Evolutionary conservation across 35 echinoderm and acorn worm genomes (phyloP), one percentile per base, ranked within the genome.

Genomic region (Ophioderma brevispina): DNA sequence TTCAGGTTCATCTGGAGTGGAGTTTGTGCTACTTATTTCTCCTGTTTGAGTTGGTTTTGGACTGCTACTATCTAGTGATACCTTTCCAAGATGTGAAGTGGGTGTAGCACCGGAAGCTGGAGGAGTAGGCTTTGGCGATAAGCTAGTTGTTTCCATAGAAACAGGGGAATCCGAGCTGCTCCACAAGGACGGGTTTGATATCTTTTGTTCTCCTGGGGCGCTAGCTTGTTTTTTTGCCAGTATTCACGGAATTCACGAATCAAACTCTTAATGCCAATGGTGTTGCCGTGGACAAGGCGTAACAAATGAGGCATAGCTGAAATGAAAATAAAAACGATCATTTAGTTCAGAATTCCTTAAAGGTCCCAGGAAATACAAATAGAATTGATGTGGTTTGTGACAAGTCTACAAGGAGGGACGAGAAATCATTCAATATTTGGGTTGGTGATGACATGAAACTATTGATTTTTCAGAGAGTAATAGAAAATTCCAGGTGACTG

Each of bases 231-330:
- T n/a, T n/a, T n/a, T 78, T 86, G 89, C 97, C 97, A 99, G 77
- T 79, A 95, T 33, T 95, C 97, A 21, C 94, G 80, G 91, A 99
- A 99, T 86, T 92, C 91, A 0, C 91, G 87, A 30, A 84, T 92
- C 19, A 99, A 90, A 31, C 84, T 87, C 38, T 95, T 95, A 84
- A 95, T 99, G 5, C 97, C 97, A 37, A 82, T 83, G 13, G 82
- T 90, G 88, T 98, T 98, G 39, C 96, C 96, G 85, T 98, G 96
- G 1, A 98, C 93, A 18, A 98, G 75, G 6, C 91, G 82, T 41
- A 98, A 79, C 5, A 98, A 84, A 75, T 98, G 90, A 39, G 93
- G 96, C 90, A 98, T 95, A 35, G 96, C 96, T 98, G 77, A 33
- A 79, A 77, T 75, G n/a, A 55, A 82, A 80, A 64, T 35, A 64